Conservation (phyloP, 1,140 invertebrate species). For the Sitophilus oryzae region DNA sequence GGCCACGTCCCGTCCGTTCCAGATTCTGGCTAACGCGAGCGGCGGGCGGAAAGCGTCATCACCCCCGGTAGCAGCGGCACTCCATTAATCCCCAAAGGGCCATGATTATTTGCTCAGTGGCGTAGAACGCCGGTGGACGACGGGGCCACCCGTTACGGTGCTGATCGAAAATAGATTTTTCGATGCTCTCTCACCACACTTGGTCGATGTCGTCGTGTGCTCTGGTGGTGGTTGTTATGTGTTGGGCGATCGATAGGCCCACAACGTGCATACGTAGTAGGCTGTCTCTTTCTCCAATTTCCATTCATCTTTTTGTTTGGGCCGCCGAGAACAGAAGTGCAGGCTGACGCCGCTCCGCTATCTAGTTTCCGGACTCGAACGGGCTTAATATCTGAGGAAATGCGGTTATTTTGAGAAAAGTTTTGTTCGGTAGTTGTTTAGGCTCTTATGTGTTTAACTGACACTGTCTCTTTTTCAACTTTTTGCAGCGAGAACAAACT, state of each 20-base stretch:
- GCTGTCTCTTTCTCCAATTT: background rate
- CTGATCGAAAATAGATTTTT: conserved; percentile 19
- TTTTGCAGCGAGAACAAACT: too few species aligned
- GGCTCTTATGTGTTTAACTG: background rate
- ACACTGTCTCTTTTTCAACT: too few species aligned
- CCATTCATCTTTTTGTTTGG: background rate
- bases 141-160: conserved; percentile 1
- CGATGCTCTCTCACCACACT: conserved; percentile 10
- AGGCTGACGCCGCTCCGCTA: too few species aligned
- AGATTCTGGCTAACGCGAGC: background rate
- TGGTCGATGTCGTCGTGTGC: too few species aligned
- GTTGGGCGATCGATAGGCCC: background rate
- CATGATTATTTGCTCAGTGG: conserved; percentile 31
- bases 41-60: conserved; percentile 8
- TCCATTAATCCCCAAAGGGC: conserved; percentile 30
- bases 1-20: too few species aligned
- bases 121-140: conserved; percentile 24
- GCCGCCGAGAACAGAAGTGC: background rate
- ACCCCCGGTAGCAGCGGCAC: too few species aligned
- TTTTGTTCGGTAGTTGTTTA: background rate
- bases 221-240: too few species aligned
- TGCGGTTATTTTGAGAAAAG: background rate
- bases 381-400: background rate
- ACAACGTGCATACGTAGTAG: background rate
- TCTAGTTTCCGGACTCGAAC: background rate